Conservation (phyloP, 2,797 vertebrate genomes). For the Scyliorhinus canicula region DNA sequence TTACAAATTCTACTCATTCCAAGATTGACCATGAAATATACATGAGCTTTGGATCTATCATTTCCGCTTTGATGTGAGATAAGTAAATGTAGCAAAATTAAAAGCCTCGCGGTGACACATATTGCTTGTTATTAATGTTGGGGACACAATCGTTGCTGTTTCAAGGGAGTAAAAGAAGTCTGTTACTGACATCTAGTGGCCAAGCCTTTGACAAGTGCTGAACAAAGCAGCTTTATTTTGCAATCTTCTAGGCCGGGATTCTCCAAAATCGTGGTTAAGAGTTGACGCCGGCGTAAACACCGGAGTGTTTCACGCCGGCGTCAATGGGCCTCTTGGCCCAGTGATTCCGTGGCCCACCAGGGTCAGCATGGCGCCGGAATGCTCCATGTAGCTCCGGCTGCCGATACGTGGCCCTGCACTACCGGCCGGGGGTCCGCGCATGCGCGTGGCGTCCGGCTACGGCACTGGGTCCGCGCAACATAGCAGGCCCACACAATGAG, state of each 20-base stretch:
- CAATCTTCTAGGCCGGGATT: neutral
- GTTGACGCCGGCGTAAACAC: too few relatives aligned
- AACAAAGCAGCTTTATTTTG: neutral
- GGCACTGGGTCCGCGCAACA: too few relatives aligned
- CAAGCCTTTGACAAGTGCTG: neutral
- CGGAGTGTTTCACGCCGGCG: too few relatives aligned
- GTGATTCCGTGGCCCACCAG: too few relatives aligned
- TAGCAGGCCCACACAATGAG: too few relatives aligned
- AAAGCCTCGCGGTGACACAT: conserved; percentile 47
- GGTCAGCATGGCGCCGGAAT: too few relatives aligned
- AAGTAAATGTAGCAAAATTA: conserved; percentile 47
- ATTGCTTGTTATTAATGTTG: conserved; percentile 47
- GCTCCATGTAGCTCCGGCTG: too few relatives aligned
- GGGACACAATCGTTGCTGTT: conserved; percentile 44
- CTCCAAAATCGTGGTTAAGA: too few relatives aligned
- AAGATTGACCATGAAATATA: conserved; percentile 46
- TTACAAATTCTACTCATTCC: conserved; percentile 34
- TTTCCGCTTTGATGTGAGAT: conserved; percentile 48
- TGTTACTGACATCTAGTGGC: conserved; percentile 49
- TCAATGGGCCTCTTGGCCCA: too few relatives aligned
- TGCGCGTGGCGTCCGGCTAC: too few relatives aligned
- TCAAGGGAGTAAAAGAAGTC: conserved; percentile 51
- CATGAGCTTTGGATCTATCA: conserved; percentile 41
- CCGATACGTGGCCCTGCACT: too few relatives aligned
- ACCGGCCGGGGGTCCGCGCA: too few relatives aligned